phyloP scores from a whole-genome alignment of 2,797 vertebrate genomes.

The Xenopus petersii region DNA sequence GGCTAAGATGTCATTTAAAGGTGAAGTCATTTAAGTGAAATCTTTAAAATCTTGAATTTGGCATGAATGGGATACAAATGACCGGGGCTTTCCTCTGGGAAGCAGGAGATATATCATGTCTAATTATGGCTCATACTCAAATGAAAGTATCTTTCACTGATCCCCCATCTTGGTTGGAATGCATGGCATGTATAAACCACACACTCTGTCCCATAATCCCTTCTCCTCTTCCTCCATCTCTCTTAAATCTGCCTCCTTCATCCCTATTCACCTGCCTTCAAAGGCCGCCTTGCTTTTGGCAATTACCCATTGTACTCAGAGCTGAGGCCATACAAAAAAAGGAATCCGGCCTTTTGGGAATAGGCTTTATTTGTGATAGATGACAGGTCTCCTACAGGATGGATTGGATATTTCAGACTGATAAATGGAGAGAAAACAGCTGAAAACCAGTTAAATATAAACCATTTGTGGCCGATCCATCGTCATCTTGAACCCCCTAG shows the following conservation, averaged over 20 bases:
- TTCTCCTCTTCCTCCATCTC: background rate
- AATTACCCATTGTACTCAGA: background rate
- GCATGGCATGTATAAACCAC: slow-evolving; percentile 26
- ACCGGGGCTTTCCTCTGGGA: background rate
- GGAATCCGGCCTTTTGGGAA: background rate
- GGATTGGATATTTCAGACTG: background rate
- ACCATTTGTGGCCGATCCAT: background rate
- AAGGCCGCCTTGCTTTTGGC: background rate
- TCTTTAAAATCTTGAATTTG: too few species aligned
- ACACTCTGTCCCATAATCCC: slow-evolving; percentile 11
- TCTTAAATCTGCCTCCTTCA: slow-evolving; percentile 7
- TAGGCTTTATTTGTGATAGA: background rate
- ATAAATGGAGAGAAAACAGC: background rate
- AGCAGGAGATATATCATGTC: slow-evolving; percentile 21
- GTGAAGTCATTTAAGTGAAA: too few species aligned
- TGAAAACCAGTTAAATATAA: background rate
- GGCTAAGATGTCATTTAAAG: too few species aligned
- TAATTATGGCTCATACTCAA: slow-evolving; percentile 14
- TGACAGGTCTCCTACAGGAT: background rate
- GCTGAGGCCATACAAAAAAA: background rate
- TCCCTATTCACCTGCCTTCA: background rate
- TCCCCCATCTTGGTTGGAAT: slow-evolving; percentile 12
- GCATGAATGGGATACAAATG: background rate
- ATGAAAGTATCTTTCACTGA: slow-evolving; percentile 15
- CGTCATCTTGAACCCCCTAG: background rate